Base-by-base conservation (phyloP, 2,113 vertebrate genomes). In the Scophthalmus maximus region DNA sequence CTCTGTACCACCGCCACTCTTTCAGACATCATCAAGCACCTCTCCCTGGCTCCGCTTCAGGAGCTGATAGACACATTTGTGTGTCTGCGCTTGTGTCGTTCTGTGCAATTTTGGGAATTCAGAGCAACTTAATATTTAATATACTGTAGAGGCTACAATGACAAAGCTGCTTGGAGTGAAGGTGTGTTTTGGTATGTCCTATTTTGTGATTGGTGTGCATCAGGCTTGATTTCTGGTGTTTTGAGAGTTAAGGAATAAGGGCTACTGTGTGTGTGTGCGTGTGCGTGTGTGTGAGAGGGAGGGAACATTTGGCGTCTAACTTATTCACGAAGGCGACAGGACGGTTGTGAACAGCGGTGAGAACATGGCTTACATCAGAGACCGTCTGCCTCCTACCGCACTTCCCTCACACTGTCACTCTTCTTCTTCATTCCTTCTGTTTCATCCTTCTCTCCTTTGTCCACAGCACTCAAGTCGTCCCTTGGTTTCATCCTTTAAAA, bases 321-420 rank as follows among this genome's bases (percentile, higher is more conserved):
- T 89, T 90, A 92, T 92, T 91, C 76, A 92, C 89, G 76, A 82
- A 83, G 77, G 67, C 36, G 69, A 88, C 89, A 87, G 89, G 88
- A 89, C 50, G 63, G 77, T 74, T 87, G 88, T 88, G 89, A 87
- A 89, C 82, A 77, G 85, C 6, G 56, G 78, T 52, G 80, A 79
- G 80, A 89, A 86, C 88, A 90, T 73, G 78, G 57, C 83, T 88
- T 83, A 84, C 86, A 86, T 90, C 87, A 90, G 82, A 85, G 88
- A 81, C 75, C 59, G 78, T 82, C 85, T 84, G 79, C 77, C 79
- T 85, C 79, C 65, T 77, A 52, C 57, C 76, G 79, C 83, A 79
- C 79, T 82, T 68, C 71, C 70, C 64, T 79, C 80, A 66, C 76
- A 53, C 80, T 79, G 82, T 82, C 85, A 66, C 78, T 80, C 52